Conservation (phyloP, 2,888 invertebrate species). For the Hypolimnas misippus region DNA sequence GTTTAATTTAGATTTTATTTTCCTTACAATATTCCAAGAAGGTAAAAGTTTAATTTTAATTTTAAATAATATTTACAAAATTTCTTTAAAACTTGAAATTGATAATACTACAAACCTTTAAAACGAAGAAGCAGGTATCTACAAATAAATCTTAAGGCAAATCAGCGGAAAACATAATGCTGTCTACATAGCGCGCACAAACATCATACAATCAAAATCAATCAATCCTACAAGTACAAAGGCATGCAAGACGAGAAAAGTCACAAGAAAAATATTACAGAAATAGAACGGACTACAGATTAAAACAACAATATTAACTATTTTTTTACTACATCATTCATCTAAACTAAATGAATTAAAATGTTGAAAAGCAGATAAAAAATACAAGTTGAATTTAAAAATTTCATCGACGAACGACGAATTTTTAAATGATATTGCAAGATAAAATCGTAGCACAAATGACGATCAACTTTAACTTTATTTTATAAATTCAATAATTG, state of each 20-base stretch:
- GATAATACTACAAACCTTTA: neutral
- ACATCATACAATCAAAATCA: neutral
- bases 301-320: neutral
- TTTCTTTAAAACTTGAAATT: neutral
- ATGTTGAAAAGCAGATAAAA: neutral
- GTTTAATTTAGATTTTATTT: neutral
- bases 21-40: neutral
- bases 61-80: neutral
- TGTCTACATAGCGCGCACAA: slow-evolving; percentile 6
- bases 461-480: too few relatives aligned
- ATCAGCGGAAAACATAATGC: neutral
- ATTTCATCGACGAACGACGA: too few relatives aligned
- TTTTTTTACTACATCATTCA: neutral
- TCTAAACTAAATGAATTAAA: neutral
- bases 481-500: too few relatives aligned
- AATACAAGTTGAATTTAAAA: neutral
- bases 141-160: neutral
- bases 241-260: slow-evolving; percentile 20
- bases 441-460: too few relatives aligned
- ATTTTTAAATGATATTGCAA: too few relatives aligned
- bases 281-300: neutral
- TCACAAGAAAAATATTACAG: neutral
- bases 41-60: neutral
- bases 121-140: neutral
- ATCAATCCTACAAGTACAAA: neutral